A percentile compares a stretch with the other conserved stretches of the same genome.
Evolutionary conservation across 2,797 vertebrate genomes (phyloP).

Genomic region (Sebastes goodei): DNA sequence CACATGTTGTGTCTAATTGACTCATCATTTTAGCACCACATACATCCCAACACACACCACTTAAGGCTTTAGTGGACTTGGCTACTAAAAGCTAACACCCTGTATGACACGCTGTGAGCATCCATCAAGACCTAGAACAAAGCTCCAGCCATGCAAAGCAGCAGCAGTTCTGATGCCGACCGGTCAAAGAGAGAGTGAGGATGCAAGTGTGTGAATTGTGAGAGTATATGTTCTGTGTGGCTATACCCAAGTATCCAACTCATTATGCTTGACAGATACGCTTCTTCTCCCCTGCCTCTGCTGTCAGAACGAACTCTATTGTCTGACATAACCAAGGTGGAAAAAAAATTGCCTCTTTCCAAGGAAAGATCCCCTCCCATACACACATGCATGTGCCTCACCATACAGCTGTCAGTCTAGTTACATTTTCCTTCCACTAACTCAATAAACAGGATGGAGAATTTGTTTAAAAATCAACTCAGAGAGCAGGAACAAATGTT

Average conservation of each 20-base stretch:
- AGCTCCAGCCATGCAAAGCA: constrained; percentile 1
- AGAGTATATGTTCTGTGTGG: background rate
- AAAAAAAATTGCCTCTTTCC: background rate
- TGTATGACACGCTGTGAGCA: background rate
- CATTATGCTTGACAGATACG: constrained; percentile 40
- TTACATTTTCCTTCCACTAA: constrained; percentile 5
- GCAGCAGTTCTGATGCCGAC: background rate
- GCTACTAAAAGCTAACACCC: background rate
- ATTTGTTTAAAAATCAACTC: background rate
- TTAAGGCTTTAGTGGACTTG: background rate
- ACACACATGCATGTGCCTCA: background rate
- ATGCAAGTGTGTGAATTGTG: background rate
- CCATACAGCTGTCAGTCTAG: background rate
- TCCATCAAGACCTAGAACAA: constrained; percentile 12
- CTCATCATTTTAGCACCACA: background rate
- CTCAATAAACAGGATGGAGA: constrained; percentile 27
- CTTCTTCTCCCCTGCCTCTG: constrained; percentile 12
- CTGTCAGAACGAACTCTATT: constrained; percentile 21
- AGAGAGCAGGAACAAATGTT: background rate
- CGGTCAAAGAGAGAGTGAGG: background rate
- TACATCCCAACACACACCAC: background rate
- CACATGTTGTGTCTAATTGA: background rate
- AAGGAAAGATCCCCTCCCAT: background rate
- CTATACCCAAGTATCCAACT: constrained; percentile 5
- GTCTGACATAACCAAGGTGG: constrained; percentile 22